Conservation (phyloP, 1,140 invertebrate species). For the Achatina immaculata region DNA sequence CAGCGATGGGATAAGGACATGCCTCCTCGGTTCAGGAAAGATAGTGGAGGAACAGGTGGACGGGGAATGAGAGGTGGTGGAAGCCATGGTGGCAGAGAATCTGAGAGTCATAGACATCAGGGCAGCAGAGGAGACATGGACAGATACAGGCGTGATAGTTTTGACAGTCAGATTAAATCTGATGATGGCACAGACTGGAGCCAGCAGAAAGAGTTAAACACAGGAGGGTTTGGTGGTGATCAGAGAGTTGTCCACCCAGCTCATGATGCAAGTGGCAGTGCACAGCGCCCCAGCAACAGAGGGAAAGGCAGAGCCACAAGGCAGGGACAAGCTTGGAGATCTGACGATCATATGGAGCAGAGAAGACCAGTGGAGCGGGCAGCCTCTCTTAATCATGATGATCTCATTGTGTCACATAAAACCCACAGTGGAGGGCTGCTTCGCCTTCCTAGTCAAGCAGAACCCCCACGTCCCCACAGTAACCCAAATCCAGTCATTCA, state of each 20-base stretch:
- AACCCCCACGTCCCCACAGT: constrained; percentile 32
- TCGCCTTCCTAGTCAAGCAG: constrained; percentile 1
- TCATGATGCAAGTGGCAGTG: constrained; percentile 1
- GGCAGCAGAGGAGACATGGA: background rate
- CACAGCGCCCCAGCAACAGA: background rate
- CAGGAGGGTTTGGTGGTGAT: background rate
- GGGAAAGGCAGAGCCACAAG: background rate
- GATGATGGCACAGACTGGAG: background rate
- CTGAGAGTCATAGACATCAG: background rate
- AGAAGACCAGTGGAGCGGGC: background rate
- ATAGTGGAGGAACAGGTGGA: constrained; percentile 17
- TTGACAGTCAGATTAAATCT: background rate
- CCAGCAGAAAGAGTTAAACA: constrained; percentile 15
- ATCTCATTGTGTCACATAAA: constrained; percentile 3
- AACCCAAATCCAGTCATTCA: constrained; percentile 18
- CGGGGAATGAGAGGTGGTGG: background rate
- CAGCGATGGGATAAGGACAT: constrained; percentile 21
- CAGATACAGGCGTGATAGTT: background rate
- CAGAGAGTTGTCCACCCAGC: constrained; percentile 31
- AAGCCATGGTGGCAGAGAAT: background rate
- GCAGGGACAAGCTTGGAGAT: constrained; percentile 2
- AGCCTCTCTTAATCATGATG: constrained; percentile 19
- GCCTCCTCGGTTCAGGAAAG: constrained; percentile 13
- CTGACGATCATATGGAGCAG: background rate
- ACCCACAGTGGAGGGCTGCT: constrained; percentile 12